Conservation (phyloP, 2,797 vertebrate genomes). For the Phrynocephalus forsythii region DNA sequence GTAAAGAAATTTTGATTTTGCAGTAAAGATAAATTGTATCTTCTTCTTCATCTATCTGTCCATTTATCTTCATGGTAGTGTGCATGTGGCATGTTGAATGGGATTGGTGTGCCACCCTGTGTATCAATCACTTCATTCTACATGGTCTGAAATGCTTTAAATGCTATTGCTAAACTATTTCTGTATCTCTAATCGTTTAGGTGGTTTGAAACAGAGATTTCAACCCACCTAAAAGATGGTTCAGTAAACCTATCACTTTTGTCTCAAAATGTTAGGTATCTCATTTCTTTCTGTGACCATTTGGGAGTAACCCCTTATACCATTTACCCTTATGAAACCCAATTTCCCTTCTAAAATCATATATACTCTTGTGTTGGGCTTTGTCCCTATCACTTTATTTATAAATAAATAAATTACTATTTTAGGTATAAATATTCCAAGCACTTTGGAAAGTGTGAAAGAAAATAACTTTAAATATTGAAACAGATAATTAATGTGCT, state of each 20-base stretch:
- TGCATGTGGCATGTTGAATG: background rate
- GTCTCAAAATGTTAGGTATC: background rate
- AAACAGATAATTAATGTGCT: no score
- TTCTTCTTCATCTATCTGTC: background rate
- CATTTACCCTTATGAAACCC: no score
- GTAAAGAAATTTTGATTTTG: background rate
- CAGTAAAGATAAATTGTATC: background rate
- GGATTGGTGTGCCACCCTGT: background rate
- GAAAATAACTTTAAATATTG: no score
- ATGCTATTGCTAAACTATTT: background rate
- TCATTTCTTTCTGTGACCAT: background rate
- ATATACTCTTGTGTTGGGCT: no score
- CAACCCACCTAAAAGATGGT: background rate
- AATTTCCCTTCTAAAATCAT: no score
- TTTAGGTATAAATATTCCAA: no score
- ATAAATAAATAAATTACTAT: no score
- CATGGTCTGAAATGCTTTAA: background rate
- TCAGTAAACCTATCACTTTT: background rate
- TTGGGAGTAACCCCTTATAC: no score
- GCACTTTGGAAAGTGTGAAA: no score
- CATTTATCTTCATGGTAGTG: background rate
- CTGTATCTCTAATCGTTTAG: background rate
- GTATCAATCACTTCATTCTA: background rate
- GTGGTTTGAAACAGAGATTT: background rate
- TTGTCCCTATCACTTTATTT: no score